Base-by-base conservation (phyloP, 2,113 vertebrate genomes). In the Bufo bufo region DNA sequence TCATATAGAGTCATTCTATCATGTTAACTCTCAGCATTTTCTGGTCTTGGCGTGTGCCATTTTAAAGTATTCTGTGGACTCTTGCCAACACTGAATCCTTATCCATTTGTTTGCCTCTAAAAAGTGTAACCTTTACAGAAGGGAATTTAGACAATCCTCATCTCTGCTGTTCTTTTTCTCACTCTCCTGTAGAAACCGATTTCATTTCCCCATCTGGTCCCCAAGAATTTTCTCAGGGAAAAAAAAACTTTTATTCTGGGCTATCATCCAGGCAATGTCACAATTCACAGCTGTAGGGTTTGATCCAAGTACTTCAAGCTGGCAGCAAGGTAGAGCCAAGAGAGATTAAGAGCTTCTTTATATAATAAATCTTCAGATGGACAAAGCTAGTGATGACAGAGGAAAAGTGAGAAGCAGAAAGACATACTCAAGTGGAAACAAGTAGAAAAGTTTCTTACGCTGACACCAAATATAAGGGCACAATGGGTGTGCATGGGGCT, bases 311-410 rank as follows among this genome's bases (percentile, higher is more conserved):
- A 66, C 88, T 93, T 93, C 90, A 90, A 93, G 89, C 90, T 92
- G 89, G 85, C 91, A 92, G 88, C 84, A 90, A 92, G 90, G 89
- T 93, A 91, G 89, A 89, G 90, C 91, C 91, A 93, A 91, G 90
- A 92, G 89, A 93, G 90, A 93, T 92, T 89, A 92, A 93, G 91
- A 90, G 66, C 65, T 92, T 93, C 92, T 93, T 94, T 93, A 10
- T 79, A 77, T 89, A 89, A 90, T 65, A 45, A 78, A 49, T 63
- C 43, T 87, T 88, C 85, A 87, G 88, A 49, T 3, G 82, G 63
- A 87, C 47, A 88, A 90, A 90, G 80, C 16, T n/a, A 59, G 71
- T 83, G 59, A 90, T 74, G 89, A 87, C 88, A 92, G 91, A 85
- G 90, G 89, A 90, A 82, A 90, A 87, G 45, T 81, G 87, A 65